Evolutionary conservation across 1,140 invertebrate genomes (phyloP), one percentile per base, ranked within the genome.

Genomic region (Drosophila mauritiana): DNA sequence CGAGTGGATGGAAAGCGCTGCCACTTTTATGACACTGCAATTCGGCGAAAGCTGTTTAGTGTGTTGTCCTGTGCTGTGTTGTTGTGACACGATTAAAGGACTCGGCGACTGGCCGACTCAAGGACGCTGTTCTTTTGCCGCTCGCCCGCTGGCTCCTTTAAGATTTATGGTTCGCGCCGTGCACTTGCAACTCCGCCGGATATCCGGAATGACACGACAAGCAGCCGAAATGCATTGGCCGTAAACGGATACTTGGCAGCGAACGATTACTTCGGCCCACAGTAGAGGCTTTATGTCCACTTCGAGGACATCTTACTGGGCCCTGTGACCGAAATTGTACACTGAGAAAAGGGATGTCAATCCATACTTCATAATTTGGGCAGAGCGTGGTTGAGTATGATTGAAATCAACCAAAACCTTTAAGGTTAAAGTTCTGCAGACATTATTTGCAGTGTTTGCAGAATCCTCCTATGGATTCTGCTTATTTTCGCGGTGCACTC

Each of bases 11-110:
- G 42, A 40, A 48, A 78, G 58, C 31, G 59, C 73, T 70, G 56
- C 73, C 67, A 72, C 84, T 83, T 83, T 88, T 89, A 89, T 89
- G 84, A 78, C 80, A 78, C 81, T 78, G 82, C 81, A 74, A 70
- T 76, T 85, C 80, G 62, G 42, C 45, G 65, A 55, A 52, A 82
- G 58, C 61, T 78, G 74, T 56, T 63, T 64, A 39, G 53, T 54
- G 36, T 51, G 40, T 49, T 76, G 40, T 15, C 10, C 12, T 46
- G 12, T 46, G 43, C 12, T 4, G 17, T 13, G 42, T 73, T 76
- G 54, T 56, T 54, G 61, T 76, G 63, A 64, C 40, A 78, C 67
- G 68, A 70, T 70, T 70, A 70, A 70, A 57, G 49, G 39, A 54
- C 54, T 57, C 43, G 62, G 17, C 45, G 49, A 67, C 56, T 62